Conservation (phyloP, 2,797 vertebrate species). For the Squalus acanthias region DNA sequence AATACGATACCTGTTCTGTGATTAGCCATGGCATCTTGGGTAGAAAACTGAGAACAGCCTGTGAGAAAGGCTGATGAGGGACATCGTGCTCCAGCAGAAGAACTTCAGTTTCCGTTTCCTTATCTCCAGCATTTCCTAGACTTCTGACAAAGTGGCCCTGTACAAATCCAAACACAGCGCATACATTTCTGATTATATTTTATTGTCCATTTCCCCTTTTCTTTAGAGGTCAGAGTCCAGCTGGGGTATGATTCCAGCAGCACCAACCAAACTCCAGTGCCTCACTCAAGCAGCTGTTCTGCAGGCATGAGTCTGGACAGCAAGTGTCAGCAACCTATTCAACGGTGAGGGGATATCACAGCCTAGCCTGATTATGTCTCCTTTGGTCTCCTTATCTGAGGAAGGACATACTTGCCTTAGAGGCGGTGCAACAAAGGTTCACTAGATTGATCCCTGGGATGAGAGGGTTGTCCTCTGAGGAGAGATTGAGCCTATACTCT, state of each 20-base stretch:
- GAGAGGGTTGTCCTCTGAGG: too few relatives aligned
- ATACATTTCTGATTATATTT: not conserved
- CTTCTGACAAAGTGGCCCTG: constrained; percentile 95
- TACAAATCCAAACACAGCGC: constrained; percentile 41
- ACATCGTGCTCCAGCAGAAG: constrained; percentile 92
- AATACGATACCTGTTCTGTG: constrained; percentile 70
- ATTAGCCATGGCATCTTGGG: constrained; percentile 91
- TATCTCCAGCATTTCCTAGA: constrained; percentile 81
- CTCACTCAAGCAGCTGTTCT: not conserved
- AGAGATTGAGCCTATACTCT: too few relatives aligned
- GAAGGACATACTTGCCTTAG: too few relatives aligned
- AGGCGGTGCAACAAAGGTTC: too few relatives aligned
- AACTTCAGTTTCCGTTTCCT: constrained; percentile 89
- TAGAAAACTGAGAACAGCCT: constrained; percentile 84
- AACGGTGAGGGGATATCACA: not conserved
- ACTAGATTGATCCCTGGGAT: too few relatives aligned
- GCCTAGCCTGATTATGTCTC: not conserved
- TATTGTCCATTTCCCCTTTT: not conserved
- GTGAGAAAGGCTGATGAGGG: constrained; percentile 90
- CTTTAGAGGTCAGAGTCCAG: not conserved
- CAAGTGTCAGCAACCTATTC: not conserved
- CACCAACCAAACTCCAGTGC: not conserved
- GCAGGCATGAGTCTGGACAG: not conserved
- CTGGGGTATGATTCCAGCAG: not conserved
- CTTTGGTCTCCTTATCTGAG: too few relatives aligned